Percentiles rank a stretch among this genome's conserved stretches.
Evolutionary conservation across 2,888 invertebrate species (phyloP).

Genomic region (Drosophila nr. perissopoda): DNA sequence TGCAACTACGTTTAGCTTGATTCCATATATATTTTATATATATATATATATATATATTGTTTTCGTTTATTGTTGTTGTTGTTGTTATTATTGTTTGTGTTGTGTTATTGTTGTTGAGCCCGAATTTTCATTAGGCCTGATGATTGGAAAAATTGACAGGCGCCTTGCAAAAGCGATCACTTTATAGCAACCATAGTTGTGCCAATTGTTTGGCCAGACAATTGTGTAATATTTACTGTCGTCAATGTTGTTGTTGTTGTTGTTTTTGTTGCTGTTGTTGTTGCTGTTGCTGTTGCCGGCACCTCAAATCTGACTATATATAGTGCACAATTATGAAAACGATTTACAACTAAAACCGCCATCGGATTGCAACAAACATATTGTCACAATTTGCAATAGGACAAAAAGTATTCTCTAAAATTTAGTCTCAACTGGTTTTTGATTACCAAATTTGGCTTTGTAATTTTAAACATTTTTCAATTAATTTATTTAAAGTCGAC

Average conservation of each 20-base stretch:
- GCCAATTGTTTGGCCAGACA: slow-evolving; percentile 64
- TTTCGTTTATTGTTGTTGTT: slow-evolving; percentile 6
- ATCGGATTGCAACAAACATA: background rate
- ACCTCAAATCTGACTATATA: slow-evolving; percentile 12
- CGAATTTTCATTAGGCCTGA: slow-evolving; percentile 75
- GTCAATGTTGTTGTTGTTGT: slow-evolving; percentile 1
- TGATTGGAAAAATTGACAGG: slow-evolving; percentile 79
- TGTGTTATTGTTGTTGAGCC: slow-evolving; percentile 37
- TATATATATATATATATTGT: too few species aligned
- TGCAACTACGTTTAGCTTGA: slow-evolving; percentile 41
- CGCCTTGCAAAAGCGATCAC: slow-evolving; percentile 67
- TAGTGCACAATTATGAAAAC: background rate
- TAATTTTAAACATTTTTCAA: background rate
- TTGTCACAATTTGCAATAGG: background rate
- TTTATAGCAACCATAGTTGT: slow-evolving; percentile 43
- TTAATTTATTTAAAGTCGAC: background rate
- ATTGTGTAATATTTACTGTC: slow-evolving; percentile 48
- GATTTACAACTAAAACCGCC: background rate
- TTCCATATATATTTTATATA: background rate
- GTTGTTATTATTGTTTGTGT: slow-evolving; percentile 21
- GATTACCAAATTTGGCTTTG: background rate
- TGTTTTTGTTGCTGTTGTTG: slow-evolving; percentile 3
- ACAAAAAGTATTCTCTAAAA: background rate
- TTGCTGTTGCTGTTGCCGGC: slow-evolving; percentile 12
- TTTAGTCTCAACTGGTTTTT: background rate